Base-by-base conservation (phyloP, 2,888 invertebrate genomes). In the Protonemura montana region DNA sequence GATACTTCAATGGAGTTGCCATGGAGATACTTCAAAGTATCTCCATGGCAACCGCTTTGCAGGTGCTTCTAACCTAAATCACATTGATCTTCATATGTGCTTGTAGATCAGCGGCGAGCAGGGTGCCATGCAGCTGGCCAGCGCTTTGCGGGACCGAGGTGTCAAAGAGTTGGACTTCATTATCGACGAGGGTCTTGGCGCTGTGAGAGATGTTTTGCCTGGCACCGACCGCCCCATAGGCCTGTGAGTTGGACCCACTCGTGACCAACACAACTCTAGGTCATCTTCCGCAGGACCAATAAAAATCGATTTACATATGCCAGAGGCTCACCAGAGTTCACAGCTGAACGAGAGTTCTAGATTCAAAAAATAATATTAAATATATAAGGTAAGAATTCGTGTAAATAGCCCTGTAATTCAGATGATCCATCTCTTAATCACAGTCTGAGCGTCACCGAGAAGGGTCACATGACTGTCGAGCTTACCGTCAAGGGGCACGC, bases 131-230 rank as follows among this genome's bases (percentile, higher is more conserved):
- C 87, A 89, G 59, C 90, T 92, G 27, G 91, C 90, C 42, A 88
- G 90, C 59, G 80, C 89, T 7, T 88, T 92, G 84, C 83, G 88
- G 85, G 86, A 88, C 0, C 88, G 90, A 86, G 90, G 89, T 29
- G 89, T 90, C n/a, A 86, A 88, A 77, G 77, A 90, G 30, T 88
- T 93, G 80, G 92, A 92, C 87, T 93, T 91, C 89, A 88, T 93
- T 10, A 88, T 92, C 26, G 93, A 93, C 89, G 93, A 93, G 89
- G 93, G 93, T 0, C 89, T 91, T 82, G 89, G 91, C 28, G 89
- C 93, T 0, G 76, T 90, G 3, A 90, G 91, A 87, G 90, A 90
- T 10, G 87, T 91, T 25, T 87, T 92, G 5, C 90, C 91, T 27
- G 92, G 92, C 30, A 88, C 92, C 59, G 88, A 89, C 5, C 89